Percentiles rank a stretch among this genome's conserved stretches.
These are phyloP conservation scores for Tadarida brasiliensis DNA, from an alignment of 2,797 vertebrate genomes.

Conservation along the genomic window DNA sequence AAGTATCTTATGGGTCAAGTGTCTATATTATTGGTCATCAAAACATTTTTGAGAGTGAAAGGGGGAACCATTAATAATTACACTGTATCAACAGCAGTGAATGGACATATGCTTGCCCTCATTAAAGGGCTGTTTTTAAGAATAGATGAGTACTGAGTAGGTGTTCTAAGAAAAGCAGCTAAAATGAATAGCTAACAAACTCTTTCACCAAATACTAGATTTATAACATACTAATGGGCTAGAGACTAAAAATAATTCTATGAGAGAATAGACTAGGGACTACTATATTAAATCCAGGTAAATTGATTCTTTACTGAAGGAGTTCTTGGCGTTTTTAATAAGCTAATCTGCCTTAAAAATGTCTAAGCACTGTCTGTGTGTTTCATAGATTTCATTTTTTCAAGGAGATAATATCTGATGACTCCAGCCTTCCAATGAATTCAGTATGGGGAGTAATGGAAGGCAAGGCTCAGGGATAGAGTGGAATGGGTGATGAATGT, in stretches of 20 bases:
- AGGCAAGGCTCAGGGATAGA: background rate
- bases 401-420: background rate
- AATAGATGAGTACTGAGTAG: slow-evolving; percentile 42
- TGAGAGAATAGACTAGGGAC: background rate
- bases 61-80: background rate
- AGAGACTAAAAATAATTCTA: background rate
- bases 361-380: background rate
- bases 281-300: background rate
- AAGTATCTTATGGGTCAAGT: background rate
- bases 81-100: background rate
- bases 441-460: background rate
- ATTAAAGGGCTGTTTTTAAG: slow-evolving; percentile 54
- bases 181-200: slow-evolving; percentile 48
- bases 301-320: background rate
- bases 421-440: background rate
- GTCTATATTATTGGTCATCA: background rate
- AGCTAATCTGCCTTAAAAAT: background rate
- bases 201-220: slow-evolving; percentile 13
- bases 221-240: slow-evolving; percentile 20
- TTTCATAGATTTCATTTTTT: slow-evolving; percentile 19
- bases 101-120: background rate
- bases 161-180: slow-evolving; percentile 53
- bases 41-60: slow-evolving; percentile 1
- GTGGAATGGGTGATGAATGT: background rate
- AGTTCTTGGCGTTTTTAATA: background rate